Evolutionary conservation across 2,797 vertebrate genomes (phyloP).

Genomic region (Bryconaethiops microstoma): DNA sequence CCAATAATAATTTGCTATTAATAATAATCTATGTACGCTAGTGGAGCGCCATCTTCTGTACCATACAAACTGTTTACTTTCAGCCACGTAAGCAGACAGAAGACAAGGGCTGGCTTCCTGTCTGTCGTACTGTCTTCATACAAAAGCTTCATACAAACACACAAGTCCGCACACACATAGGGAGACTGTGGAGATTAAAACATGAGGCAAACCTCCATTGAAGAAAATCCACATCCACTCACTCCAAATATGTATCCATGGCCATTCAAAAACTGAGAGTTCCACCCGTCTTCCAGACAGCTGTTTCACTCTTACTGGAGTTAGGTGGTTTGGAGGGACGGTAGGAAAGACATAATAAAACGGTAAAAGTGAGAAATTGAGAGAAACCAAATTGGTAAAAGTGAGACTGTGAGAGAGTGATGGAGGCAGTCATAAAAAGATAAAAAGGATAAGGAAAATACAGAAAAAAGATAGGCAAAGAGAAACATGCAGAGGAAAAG

Average conservation of each 20-base stretch:
- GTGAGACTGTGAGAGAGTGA: too few relatives aligned
- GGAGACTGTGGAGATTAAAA: constrained; percentile 15
- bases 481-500: too few relatives aligned
- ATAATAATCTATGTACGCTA: not conserved
- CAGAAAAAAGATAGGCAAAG: too few relatives aligned
- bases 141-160: constrained; percentile 3
- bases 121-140: constrained; percentile 8
- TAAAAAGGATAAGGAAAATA: too few relatives aligned
- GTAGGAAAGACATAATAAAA: not conserved
- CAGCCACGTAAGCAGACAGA: not conserved
- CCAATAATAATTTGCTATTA: not conserved
- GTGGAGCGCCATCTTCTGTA: not conserved
- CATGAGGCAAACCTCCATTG: constrained; percentile 23
- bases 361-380: constrained; percentile 3
- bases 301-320: constrained; percentile 5
- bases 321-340: not conserved
- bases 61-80: not conserved
- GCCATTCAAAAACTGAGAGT: constrained; percentile 27
- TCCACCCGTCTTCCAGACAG: constrained; percentile 5
- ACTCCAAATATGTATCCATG: constrained; percentile 1
- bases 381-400: not conserved
- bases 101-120: constrained; percentile 21
- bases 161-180: not conserved
- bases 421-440: too few relatives aligned
- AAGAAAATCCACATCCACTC: not conserved